Conservation (phyloP, 2,888 invertebrate genomes). For the Nephrotoma guestfalica region DNA sequence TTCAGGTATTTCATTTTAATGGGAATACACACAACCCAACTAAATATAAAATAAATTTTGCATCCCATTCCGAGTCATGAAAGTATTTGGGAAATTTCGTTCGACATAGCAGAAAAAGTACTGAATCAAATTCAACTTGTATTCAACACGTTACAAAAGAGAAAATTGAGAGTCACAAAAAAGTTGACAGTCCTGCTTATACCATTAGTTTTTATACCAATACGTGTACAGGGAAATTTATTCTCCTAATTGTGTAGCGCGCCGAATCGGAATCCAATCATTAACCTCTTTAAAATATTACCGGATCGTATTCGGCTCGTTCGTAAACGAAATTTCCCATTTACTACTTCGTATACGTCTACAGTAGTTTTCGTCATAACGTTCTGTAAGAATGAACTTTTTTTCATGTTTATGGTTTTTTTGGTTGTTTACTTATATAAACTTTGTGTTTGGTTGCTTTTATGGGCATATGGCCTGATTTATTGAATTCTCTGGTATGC, state of each 20-base stretch:
- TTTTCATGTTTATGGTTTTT: background rate
- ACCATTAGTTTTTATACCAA: background rate
- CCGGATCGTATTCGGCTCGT: background rate
- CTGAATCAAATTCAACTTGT: background rate
- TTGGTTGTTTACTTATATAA: background rate
- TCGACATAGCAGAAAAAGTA: background rate
- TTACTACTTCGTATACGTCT: background rate
- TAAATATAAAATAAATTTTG: background rate
- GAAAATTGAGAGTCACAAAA: background rate
- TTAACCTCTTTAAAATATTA: background rate
- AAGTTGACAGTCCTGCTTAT: background rate
- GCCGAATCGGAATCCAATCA: background rate
- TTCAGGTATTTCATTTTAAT: background rate
- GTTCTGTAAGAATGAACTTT: background rate
- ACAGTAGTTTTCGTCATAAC: background rate
- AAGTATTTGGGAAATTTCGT: background rate
- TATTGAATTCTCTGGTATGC: background rate
- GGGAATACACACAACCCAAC: background rate
- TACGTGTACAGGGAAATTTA: background rate
- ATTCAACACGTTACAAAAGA: background rate
- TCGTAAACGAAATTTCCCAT: background rate
- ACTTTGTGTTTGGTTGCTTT: background rate
- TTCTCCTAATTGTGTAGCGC: background rate
- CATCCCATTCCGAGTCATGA: background rate
- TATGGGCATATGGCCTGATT: background rate